A percentile compares a stretch with the other conserved stretches of the same genome.
Evolutionary conservation across 2,797 vertebrate species (phyloP).

Genomic region (Anguilla pacifica): DNA sequence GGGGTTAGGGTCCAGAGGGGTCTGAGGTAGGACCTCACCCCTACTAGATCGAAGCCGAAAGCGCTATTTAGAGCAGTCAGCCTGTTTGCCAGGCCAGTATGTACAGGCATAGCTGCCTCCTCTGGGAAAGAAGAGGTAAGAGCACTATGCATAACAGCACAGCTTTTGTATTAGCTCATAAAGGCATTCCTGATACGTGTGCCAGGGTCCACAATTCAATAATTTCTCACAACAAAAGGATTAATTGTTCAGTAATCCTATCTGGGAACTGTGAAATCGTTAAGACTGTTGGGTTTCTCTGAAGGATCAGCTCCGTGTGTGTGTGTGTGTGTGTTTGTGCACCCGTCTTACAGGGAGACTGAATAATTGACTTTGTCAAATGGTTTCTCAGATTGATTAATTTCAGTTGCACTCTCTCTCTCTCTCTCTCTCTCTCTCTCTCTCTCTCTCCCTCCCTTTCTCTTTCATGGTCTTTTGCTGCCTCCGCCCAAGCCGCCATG

Average conservation of each 20-base stretch:
- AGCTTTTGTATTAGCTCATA: neutral
- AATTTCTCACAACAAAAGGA: neutral
- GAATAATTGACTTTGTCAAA: slow-evolving; percentile 5
- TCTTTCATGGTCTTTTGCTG: neutral
- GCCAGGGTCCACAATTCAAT: neutral
- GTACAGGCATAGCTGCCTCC: neutral
- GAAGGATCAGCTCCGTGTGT: neutral
- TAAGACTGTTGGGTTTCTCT: neutral
- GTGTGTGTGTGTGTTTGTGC: neutral
- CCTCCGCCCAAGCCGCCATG: neutral
- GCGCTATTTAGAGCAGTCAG: neutral
- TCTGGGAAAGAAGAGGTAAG: neutral
- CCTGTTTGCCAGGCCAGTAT: neutral
- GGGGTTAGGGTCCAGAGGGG: neutral
- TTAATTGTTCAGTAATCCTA: slow-evolving; percentile 10
- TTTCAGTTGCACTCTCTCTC: neutral
- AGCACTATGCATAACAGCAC: neutral
- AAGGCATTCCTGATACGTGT: neutral
- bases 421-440: neutral
- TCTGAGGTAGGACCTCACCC: neutral
- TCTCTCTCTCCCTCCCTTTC: neutral
- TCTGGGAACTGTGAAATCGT: neutral
- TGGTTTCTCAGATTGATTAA: neutral
- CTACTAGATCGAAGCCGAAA: neutral
- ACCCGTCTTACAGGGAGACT: neutral